Evolutionary conservation across 1,140 invertebrate genomes (phyloP).

Genomic region (Microplitis mediator): DNA sequence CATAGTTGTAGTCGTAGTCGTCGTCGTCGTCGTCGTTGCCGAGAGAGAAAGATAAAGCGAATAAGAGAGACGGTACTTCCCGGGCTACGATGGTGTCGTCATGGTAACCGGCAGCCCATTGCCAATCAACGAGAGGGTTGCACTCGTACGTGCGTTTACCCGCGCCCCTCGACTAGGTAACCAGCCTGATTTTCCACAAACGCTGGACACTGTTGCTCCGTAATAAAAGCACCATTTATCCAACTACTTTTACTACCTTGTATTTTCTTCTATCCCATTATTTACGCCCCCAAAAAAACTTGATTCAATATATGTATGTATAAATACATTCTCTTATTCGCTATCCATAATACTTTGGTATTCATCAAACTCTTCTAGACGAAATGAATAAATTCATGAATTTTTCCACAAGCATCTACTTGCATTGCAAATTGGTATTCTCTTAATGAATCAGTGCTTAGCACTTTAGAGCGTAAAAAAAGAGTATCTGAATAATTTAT

Average conservation of each 20-base stretch:
- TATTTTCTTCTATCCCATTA: neutral
- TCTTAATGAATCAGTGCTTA: neutral
- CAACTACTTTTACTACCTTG: neutral
- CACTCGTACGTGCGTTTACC: conserved; percentile 37
- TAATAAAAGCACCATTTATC: neutral
- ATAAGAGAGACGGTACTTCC: conserved; percentile 27
- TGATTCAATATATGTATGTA: no score
- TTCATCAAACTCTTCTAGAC: no score
- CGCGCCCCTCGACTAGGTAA: conserved; percentile 2
- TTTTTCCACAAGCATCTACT: conserved; percentile 2
- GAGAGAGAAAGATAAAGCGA: conserved; percentile 13
- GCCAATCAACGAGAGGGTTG: conserved; percentile 36
- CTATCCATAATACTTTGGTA: neutral
- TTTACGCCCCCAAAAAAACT: no score
- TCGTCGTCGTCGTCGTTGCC: neutral
- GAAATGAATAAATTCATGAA: neutral
- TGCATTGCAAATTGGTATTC: neutral
- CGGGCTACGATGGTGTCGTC: conserved; percentile 33
- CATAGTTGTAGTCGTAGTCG: no score
- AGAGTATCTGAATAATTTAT: neutral
- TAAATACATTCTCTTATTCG: no score
- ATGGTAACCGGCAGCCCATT: conserved; percentile 35
- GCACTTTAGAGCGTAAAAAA: no score
- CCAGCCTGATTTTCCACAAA: neutral
- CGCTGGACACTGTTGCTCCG: conserved; percentile 27